Percentiles rank a stretch among this genome's conserved stretches.
These are phyloP conservation scores for Leucophora obtusa DNA, from an alignment of 2,888 invertebrate genomes.

Conservation along the genomic window DNA sequence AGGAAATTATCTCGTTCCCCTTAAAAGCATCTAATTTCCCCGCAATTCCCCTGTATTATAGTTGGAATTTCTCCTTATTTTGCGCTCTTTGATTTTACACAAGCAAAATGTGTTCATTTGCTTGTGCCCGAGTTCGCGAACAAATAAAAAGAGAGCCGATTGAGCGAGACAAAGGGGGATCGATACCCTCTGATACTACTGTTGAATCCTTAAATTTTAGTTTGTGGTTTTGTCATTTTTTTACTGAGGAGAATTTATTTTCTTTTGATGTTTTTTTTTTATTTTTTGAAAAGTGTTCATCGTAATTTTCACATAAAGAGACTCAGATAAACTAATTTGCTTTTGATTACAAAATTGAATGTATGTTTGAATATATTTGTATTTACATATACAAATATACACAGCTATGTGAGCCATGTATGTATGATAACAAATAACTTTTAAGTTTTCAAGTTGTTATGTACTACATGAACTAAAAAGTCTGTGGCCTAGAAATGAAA, in stretches of 20 bases:
- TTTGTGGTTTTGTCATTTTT: constrained; percentile 59
- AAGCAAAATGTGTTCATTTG: no score
- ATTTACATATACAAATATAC: constrained; percentile 10
- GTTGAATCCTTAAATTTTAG: constrained; percentile 28
- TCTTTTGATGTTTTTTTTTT: constrained; percentile 17
- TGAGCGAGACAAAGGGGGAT: no score
- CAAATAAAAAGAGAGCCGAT: no score
- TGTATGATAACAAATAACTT: constrained; percentile 32
- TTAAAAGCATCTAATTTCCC: no score
- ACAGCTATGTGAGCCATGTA: not conserved
- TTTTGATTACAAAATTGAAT: constrained; percentile 67
- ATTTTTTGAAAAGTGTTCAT: constrained; percentile 25
- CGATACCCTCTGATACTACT: no score
- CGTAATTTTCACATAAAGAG: constrained; percentile 54
- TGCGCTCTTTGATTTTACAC: no score
- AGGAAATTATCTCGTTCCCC: no score
- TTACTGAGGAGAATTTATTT: constrained; percentile 26
- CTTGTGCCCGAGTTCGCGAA: no score
- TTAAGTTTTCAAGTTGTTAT: constrained; percentile 70
- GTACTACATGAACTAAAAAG: no score
- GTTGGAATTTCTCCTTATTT: no score
- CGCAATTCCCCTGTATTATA: no score
- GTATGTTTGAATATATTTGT: constrained; percentile 63
- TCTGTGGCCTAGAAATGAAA: no score
- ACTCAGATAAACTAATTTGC: constrained; percentile 65